Base-by-base conservation (phyloP, 2,797 vertebrate species). In the Molossus alvarezi region DNA sequence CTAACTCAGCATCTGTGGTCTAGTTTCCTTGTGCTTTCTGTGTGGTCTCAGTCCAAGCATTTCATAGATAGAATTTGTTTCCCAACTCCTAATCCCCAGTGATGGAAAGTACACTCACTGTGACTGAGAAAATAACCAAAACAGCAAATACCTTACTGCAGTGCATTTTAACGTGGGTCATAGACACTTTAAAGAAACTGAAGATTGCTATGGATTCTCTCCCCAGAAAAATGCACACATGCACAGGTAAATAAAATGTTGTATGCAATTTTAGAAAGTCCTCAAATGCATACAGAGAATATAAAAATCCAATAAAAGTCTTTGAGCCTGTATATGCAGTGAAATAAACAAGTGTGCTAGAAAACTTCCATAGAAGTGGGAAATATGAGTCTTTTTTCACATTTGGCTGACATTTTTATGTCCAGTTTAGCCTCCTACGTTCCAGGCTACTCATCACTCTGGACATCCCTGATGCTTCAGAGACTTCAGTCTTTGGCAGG, bases 1-100 rank as follows among this genome's bases (percentile, higher is more conserved):
- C 67, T 95, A 79, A 67, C 53, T 77, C 17, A 73, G 37, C n/a
- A 94, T 80, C 72, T 97, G 23, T 76, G 94, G 62, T 87, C 65
- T 69, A 27, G 37, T 91, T 85, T 85, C 48, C 37, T 60, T 80
- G 37, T 17, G 58, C 53, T 79, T 93, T 83, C 75, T 81, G 65
- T 83, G 65, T 55, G 45, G 9, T 69, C 37, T 81, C 58, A 12
- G n/a, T 41, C 57, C 45, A 89, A 57, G 17, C 82, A 58, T 95
- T 94, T 96, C 45, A 77, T 65, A 77, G 53, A 51, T n/a, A 65
- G 25, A 90, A 76, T 80, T 91, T 92, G 33, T 93, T 57, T 86
- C 73, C 45, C 21, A 75, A 58, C 9, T 45, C 8, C 29, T 89
- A 90, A 84, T 88, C 25, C 18, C 33, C 73, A 83, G 0, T 83